These are phyloP conservation scores for Mola mola DNA, from an alignment of 2,113 vertebrate species.

Conservation along the genomic window DNA sequence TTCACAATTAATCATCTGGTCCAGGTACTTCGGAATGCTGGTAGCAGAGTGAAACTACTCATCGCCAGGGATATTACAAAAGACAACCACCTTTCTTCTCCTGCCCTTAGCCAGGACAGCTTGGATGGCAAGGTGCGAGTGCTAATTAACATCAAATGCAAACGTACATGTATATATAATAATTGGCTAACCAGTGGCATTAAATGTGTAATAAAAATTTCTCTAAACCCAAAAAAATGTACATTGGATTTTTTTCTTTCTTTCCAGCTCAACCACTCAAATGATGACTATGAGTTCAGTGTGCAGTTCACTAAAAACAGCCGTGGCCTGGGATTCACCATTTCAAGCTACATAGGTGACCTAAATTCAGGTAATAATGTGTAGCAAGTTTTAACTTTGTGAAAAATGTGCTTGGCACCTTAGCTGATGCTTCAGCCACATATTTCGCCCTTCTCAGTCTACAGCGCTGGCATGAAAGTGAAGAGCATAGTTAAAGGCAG, in stretches of 20 bases:
- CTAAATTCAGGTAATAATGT: constrained; percentile 86
- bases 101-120: constrained; percentile 74
- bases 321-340: constrained; percentile 91
- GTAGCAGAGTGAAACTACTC: constrained; percentile 88
- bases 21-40: constrained; percentile 90
- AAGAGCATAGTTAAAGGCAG: constrained; percentile 95
- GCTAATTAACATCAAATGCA: not conserved
- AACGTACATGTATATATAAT: too few species aligned
- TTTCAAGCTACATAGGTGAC: constrained; percentile 90
- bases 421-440: too few species aligned
- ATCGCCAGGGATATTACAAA: constrained; percentile 86
- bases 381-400: not conserved
- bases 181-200: not conserved
- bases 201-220: not conserved
- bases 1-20: constrained; percentile 32
- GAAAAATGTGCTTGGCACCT: too few species aligned
- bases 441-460: constrained; percentile 78
- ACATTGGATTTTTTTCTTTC: not conserved
- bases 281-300: constrained; percentile 85
- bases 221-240: not conserved
- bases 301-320: constrained; percentile 91
- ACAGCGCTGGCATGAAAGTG: constrained; percentile 90
- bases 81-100: constrained; percentile 78
- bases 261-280: constrained; percentile 76
- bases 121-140: constrained; percentile 57